Evolutionary conservation across 2,888 invertebrate species (phyloP), one percentile per base, ranked within the genome.

Genomic region (Drosophila picticornis): DNA sequence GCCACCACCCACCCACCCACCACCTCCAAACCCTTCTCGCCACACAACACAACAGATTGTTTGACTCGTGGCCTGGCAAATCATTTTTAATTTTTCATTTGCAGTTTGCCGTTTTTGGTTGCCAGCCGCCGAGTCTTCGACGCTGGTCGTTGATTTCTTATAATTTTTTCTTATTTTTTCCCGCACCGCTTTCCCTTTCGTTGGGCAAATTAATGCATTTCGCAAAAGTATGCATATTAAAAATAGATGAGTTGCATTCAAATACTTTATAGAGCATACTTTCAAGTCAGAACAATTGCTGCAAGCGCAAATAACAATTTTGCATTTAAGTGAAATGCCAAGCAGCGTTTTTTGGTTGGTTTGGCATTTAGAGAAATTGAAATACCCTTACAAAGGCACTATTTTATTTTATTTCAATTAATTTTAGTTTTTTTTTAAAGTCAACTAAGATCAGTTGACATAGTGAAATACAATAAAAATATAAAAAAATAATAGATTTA

Each of bases 61-160:
- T 84, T 81, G 87, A 81, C 89, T 86, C 72, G 81, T 70, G 67
- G 80, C 71, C 75, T 61, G 87, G 77, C 81, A 80, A 84, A 87
- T 87, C 71, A 89, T 87, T 81, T 88, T 75, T 74, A 13, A 34
- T 34, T 34, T 34, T 34, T 34, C 34, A 34, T 34, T 70, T 66
- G 27, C 51, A 80, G 75, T 83, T 83, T 68, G n/a, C 29, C 57
- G 43, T 65, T 63, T 57, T 64, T 60, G 51, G 50, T 50, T 50
- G 50, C 50, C 50, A 50, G 19, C 46, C 46, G 46, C 46, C 27
- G 19, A 19, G 64, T 66, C 51, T 72, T 77, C 70, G 84, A 76
- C 84, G 68, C 56, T 73, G 66, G 19, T 51, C 82, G 74, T 72
- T 66, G 59, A 72, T 59, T 46, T 46, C 46, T 25, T 46, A 25